Evolutionary conservation across 2,888 invertebrate genomes (phyloP).

Genomic region (Amaurobius ferox): DNA sequence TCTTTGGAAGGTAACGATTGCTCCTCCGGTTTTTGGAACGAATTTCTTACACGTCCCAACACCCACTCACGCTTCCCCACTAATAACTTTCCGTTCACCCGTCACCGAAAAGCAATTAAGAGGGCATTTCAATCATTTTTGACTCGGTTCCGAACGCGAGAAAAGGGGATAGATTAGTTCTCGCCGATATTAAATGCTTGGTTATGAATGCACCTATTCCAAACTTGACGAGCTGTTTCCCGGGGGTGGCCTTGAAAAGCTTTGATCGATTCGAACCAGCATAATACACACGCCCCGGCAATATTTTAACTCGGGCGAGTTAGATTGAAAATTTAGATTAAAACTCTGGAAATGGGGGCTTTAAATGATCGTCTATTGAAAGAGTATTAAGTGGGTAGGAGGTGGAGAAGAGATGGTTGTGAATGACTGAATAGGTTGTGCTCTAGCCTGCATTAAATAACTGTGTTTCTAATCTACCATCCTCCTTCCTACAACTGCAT

Average conservation of each 20-base stretch:
- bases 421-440: too few species aligned
- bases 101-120: constrained; percentile 5
- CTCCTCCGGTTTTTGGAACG: too few species aligned
- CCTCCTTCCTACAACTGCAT: too few species aligned
- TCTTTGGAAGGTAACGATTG: too few species aligned
- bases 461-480: too few species aligned
- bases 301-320: not conserved
- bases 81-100: not conserved
- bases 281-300: not conserved
- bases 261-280: not conserved
- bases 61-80: not conserved
- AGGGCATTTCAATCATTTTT: constrained; percentile 4
- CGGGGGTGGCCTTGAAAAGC: not conserved
- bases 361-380: not conserved
- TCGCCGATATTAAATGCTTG: not conserved
- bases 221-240: too few species aligned
- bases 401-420: not conserved
- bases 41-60: too few species aligned
- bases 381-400: not conserved
- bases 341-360: not conserved
- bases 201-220: not conserved
- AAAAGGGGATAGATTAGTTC: not conserved
- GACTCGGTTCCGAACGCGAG: not conserved
- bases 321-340: constrained; percentile 16
- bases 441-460: too few species aligned